Base-by-base conservation (phyloP, 2,888 invertebrate genomes). In the Geophilus truncorum region DNA sequence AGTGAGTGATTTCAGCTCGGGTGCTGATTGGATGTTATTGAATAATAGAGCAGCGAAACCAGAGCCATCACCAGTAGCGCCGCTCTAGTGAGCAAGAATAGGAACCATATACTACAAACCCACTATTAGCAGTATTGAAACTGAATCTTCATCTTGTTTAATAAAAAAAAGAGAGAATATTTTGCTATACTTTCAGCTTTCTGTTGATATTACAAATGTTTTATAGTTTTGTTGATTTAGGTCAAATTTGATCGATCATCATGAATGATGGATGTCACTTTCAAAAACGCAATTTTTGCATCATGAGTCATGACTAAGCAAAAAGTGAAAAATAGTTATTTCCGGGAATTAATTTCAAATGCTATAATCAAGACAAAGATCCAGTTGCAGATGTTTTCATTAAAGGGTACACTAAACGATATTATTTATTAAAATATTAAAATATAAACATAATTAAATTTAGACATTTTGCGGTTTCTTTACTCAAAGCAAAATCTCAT, bases 21-120 rank as follows among this genome's bases (percentile, higher is more conserved):
- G 70, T 70, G 70, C 70, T 70, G 70, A 70, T 70, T 70, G 25
- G 70, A 70, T 70, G 70, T 70, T 28, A 70, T 70, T 70, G 70
- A 70, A 70, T 70, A 70, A 70, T 70, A 70, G 70, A 70, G 70
- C 70, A 70, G 70, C 70, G 70, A 70, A 70, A 70, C 70, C 70
- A 70, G 70, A 70, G 70, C 70, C 70, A 70, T 70, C 70, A 70
- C 70, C 70, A 70, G 70, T 70, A 70, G 70, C 70, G 70, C 70
- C 70, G 70, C 70, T 70, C 70, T 70, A 70, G 28, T 70, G 70
- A 70, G 25, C 70, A 70, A 70, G 70, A 70, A 70, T 70, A 70
- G 70, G 25, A 70, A 70, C 70, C 70, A 70, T 70, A 28, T 70
- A 70, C 70, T 70, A 70, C 70, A 28, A 70, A 70, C 70, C 70